phyloP scores from a whole-genome alignment of 1,140 invertebrate species.

The Polypedilum vanderplanki region DNA sequence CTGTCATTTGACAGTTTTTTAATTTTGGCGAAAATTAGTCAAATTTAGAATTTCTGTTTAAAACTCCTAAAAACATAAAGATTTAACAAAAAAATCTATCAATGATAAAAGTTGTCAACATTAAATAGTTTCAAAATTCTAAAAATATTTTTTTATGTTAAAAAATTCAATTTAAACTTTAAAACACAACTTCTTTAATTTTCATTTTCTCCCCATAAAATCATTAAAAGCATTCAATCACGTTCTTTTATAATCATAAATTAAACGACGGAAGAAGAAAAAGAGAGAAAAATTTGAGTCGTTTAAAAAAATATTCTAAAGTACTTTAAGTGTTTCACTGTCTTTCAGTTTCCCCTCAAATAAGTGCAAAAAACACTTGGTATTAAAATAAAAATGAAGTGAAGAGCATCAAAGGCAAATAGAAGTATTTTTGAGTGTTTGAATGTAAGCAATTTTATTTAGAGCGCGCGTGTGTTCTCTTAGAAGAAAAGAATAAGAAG shows the following conservation, averaged over 20 bases:
- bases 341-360: neutral
- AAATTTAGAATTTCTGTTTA: too few species aligned
- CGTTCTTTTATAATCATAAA: neutral
- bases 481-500: neutral
- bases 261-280: neutral
- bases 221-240: neutral
- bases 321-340: too few species aligned
- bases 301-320: neutral
- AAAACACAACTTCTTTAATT: too few species aligned
- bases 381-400: neutral
- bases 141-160: too few species aligned
- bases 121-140: too few species aligned
- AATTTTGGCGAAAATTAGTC: too few species aligned
- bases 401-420: neutral
- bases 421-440: neutral
- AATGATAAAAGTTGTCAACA: too few species aligned
- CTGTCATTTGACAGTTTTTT: too few species aligned
- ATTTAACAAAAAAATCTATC: too few species aligned
- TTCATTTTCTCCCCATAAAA: neutral
- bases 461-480: neutral
- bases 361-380: neutral
- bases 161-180: too few species aligned
- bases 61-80: too few species aligned
- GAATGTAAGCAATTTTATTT: neutral
- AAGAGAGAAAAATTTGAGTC: neutral